phyloP scores from a whole-genome alignment of 2,797 vertebrate species.

The Smutsia temminckii region DNA sequence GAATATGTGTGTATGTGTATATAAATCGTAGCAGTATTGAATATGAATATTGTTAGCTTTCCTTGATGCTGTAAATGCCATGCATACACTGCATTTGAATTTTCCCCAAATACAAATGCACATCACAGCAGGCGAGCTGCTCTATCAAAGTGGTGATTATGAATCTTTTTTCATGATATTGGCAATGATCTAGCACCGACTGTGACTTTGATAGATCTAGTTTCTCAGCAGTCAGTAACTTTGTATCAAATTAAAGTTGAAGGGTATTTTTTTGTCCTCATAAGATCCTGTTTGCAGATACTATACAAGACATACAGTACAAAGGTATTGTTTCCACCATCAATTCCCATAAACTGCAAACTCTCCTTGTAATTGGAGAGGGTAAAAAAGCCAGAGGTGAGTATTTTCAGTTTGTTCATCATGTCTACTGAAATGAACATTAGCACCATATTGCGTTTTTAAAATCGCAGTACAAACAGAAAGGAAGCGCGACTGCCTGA shows the following conservation, averaged over 20 bases:
- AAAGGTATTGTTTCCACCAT: neutral
- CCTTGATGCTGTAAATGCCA: neutral
- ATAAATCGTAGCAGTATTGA: neutral
- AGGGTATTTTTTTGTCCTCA: neutral
- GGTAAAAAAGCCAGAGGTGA: conserved; percentile 14
- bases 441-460: conserved; percentile 3
- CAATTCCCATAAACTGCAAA: conserved; percentile 21
- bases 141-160: conserved; percentile 18
- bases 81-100: neutral
- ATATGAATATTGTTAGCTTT: neutral
- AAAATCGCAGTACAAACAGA: conserved; percentile 45
- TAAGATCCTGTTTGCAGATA: neutral
- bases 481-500: neutral
- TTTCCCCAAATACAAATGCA: neutral
- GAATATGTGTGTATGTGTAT: no score
- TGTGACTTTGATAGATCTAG: conserved; percentile 7
- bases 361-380: neutral
- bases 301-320: neutral
- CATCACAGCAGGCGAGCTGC: neutral
- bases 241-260: neutral
- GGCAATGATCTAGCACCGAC: conserved; percentile 28
- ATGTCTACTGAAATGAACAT: conserved; percentile 22
- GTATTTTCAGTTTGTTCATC: conserved; percentile 48
- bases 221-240: conserved; percentile 61
- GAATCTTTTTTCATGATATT: conserved; percentile 23